Evolutionary conservation across 2,797 vertebrate genomes (phyloP).

Genomic region (Takifugu ocellatus): DNA sequence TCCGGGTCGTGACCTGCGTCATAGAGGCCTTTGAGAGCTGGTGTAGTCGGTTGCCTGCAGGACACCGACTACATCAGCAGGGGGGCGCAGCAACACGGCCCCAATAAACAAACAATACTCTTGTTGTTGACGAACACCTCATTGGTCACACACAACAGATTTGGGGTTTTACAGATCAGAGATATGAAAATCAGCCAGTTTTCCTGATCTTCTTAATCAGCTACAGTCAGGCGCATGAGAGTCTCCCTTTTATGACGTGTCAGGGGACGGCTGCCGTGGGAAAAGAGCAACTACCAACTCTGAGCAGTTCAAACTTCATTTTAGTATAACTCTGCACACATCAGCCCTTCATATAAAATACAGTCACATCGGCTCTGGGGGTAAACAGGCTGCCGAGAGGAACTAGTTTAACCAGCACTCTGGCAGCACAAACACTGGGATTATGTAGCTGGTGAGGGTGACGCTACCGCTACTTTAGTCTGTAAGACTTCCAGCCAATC

Average conservation of each 20-base stretch:
- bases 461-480: too few species aligned
- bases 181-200: conserved; percentile 35
- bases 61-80: conserved; percentile 15
- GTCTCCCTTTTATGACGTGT: too few species aligned
- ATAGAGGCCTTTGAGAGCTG: conserved; percentile 8
- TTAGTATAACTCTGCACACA: too few species aligned
- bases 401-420: conserved; percentile 17
- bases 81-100: conserved; percentile 8
- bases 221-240: conserved; percentile 1
- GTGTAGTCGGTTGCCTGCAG: conserved; percentile 5
- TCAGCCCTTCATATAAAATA: not conserved
- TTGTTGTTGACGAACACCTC: conserved; percentile 44
- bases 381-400: conserved; percentile 8
- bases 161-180: conserved; percentile 35
- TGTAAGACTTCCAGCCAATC: conserved; percentile 15
- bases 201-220: conserved; percentile 19
- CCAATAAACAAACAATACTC: conserved; percentile 38
- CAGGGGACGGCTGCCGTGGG: too few species aligned
- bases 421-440: conserved; percentile 4
- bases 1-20: conserved; percentile 1
- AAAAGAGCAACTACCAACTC: too few species aligned
- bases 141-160: conserved; percentile 55
- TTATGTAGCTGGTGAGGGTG: too few species aligned
- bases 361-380: conserved; percentile 8
- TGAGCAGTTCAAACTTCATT: too few species aligned